Conservation (phyloP, 2,113 vertebrate species). For the Neodontobutis hainanensis region DNA sequence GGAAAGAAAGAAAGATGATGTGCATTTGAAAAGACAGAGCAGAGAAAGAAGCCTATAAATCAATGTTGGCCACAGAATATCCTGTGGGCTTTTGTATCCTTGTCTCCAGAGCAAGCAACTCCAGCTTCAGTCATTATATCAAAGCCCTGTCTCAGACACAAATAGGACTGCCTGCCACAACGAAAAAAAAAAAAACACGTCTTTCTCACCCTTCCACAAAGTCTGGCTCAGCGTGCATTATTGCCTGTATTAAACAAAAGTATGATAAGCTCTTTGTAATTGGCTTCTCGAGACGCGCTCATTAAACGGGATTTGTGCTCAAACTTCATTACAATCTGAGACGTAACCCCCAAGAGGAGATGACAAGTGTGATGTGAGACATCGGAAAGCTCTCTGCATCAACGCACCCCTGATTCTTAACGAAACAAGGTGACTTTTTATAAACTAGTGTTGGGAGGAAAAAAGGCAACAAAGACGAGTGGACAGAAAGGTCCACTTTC, state of each 20-base stretch:
- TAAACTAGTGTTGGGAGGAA: not conserved
- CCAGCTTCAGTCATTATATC: not conserved
- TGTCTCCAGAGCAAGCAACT: not conserved
- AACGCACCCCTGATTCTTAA: constrained; percentile 46
- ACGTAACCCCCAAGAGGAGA: not conserved
- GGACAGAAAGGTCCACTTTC: constrained; percentile 25
- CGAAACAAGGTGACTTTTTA: not conserved
- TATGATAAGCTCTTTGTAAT: not conserved
- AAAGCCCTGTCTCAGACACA: not conserved
- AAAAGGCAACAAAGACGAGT: not conserved
- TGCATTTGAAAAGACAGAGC: constrained; percentile 1
- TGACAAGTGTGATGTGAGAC: constrained; percentile 31
- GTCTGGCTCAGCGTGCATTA: not conserved
- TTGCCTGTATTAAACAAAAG: constrained; percentile 27
- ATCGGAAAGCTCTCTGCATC: constrained; percentile 53
- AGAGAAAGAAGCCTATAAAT: not conserved
- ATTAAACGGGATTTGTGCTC: not conserved
- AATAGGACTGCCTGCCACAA: not conserved
- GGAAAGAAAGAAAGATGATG: not conserved
- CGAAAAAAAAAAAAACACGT: not conserved
- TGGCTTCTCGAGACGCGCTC: not conserved
- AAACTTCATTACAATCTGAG: not conserved
- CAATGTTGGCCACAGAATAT: not conserved
- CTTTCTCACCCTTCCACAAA: not conserved
- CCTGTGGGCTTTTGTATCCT: not conserved